These are phyloP conservation scores for Drosophila prolongata DNA, from an alignment of 2,888 invertebrate species.

Conservation along the genomic window DNA sequence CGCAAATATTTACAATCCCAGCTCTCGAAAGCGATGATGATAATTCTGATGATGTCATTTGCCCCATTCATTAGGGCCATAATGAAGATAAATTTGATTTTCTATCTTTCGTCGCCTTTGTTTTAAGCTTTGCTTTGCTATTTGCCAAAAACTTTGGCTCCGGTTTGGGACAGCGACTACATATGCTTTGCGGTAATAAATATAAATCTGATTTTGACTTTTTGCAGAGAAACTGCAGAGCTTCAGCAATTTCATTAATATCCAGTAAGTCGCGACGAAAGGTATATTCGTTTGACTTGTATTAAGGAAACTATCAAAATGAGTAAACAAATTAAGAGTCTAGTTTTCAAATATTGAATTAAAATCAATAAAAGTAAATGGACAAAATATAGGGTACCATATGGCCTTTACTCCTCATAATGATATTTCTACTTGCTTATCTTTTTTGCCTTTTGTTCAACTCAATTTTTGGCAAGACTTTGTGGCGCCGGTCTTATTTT, in stretches of 20 bases:
- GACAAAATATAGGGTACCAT: not conserved
- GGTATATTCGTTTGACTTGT: not conserved
- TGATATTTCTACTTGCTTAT: not conserved
- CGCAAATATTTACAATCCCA: slow-evolving; percentile 42
- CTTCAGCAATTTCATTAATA: not conserved
- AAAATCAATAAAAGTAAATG: too few species aligned
- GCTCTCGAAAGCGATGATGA: slow-evolving; percentile 12
- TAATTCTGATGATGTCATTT: slow-evolving; percentile 68
- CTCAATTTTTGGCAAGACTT: slow-evolving; percentile 70
- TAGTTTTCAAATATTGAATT: too few species aligned
- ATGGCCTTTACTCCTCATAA: not conserved
- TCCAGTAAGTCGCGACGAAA: not conserved
- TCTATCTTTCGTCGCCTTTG: slow-evolving; percentile 55
- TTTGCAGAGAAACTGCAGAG: slow-evolving; percentile 13
- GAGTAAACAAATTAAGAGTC: too few species aligned
- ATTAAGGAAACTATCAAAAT: too few species aligned
- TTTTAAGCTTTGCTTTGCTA: slow-evolving; percentile 25
- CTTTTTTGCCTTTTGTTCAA: slow-evolving; percentile 22
- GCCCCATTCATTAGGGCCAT: slow-evolving; percentile 50
- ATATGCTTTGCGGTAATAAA: slow-evolving; percentile 16
- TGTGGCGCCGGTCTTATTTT: slow-evolving; percentile 64
- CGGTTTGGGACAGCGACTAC: slow-evolving; percentile 13
- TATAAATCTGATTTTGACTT: slow-evolving; percentile 19
- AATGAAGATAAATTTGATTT: slow-evolving; percentile 72
- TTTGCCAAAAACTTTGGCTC: slow-evolving; percentile 25